Conservation (phyloP, 2,113 vertebrate genomes). For the Hydrolagus affinis region DNA sequence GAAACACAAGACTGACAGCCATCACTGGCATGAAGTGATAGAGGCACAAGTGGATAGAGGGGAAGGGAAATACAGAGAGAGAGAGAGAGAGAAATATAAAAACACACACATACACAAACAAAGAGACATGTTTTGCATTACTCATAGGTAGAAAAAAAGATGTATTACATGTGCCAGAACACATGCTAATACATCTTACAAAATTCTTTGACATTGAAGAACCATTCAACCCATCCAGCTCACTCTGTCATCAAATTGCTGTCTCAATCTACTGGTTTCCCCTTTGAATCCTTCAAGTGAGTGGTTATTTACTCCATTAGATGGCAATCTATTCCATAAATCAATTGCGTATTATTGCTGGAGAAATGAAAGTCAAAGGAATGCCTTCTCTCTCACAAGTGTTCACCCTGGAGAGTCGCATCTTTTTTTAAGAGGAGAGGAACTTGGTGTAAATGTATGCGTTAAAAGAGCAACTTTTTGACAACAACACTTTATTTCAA, state of each 20-base stretch:
- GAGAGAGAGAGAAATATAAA: background rate
- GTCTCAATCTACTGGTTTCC: background rate
- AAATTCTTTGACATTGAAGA: background rate
- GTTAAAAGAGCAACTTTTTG: too few species aligned
- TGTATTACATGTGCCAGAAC: background rate
- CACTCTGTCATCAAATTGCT: background rate
- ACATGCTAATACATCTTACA: background rate
- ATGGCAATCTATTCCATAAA: background rate
- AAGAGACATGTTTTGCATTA: too few species aligned
- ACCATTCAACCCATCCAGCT: background rate
- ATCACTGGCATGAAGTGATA: background rate
- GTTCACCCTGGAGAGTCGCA: too few species aligned
- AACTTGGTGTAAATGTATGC: too few species aligned
- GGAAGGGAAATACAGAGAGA: background rate
- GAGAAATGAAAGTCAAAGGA: too few species aligned
- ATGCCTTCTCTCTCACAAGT: too few species aligned
- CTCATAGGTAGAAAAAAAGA: background rate
- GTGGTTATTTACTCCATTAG: background rate
- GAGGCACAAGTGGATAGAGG: background rate
- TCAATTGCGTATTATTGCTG: too few species aligned
- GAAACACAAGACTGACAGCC: too few species aligned
- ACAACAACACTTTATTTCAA: too few species aligned
- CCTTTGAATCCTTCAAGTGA: background rate
- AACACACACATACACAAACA: background rate
- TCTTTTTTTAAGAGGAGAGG: too few species aligned